Evolutionary conservation across 2,797 vertebrate genomes (phyloP).

Genomic region (Falco rusticolus): DNA sequence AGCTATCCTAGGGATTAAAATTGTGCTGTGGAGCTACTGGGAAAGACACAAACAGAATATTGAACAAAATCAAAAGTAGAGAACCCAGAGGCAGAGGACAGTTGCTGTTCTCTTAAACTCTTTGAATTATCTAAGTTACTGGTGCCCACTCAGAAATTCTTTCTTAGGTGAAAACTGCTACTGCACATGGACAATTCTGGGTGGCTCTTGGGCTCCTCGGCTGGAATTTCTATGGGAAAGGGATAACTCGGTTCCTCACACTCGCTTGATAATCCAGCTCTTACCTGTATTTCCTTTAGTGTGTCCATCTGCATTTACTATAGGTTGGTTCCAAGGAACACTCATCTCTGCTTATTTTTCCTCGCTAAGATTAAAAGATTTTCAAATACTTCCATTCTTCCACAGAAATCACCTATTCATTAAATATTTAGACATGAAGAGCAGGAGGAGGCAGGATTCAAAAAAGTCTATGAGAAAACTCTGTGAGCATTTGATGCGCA

Average conservation of each 20-base stretch:
- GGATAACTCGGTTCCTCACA: neutral
- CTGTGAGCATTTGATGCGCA: neutral
- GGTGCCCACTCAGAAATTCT: neutral
- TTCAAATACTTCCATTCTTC: neutral
- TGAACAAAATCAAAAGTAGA: slow-evolving; percentile 3
- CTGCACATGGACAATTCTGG: neutral
- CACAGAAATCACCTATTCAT: neutral
- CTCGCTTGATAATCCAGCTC: neutral
- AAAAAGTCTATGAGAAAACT: neutral
- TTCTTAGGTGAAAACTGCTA: neutral
- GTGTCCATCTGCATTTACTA: neutral
- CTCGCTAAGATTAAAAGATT: neutral
- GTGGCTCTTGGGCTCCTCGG: neutral
- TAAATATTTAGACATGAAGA: neutral
- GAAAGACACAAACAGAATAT: slow-evolving; percentile 20
- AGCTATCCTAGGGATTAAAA: neutral
- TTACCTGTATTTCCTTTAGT: neutral
- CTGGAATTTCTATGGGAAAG: neutral
- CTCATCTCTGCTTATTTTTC: neutral
- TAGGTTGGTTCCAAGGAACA: neutral
- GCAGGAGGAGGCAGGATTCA: neutral
- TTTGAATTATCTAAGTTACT: neutral
- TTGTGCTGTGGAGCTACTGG: neutral
- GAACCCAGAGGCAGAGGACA: neutral
- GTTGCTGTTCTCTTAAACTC: slow-evolving; percentile 4